Percentiles rank a stretch among this genome's conserved stretches.
Conservation (phyloP, 2,797 vertebrate species). For the Xerus rutilus region DNA sequence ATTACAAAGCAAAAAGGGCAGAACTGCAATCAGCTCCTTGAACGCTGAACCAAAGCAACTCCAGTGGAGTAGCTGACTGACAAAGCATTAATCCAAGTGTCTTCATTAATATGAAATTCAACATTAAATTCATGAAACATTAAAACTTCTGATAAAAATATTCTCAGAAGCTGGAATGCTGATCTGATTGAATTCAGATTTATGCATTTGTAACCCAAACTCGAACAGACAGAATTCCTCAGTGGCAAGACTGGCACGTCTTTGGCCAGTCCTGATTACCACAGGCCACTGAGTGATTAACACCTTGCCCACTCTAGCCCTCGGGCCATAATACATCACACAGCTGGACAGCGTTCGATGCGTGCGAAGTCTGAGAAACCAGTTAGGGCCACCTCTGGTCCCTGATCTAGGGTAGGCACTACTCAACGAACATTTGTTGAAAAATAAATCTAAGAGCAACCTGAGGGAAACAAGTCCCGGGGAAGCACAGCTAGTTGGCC, state of each 20-base stretch:
- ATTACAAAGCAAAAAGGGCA: constrained; percentile 72
- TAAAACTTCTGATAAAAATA: constrained; percentile 13
- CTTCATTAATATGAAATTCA: constrained; percentile 27
- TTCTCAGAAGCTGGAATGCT: background rate
- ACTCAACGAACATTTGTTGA: background rate
- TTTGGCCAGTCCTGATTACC: background rate
- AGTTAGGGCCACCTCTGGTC: background rate
- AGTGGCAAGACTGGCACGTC: background rate
- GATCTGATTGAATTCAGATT: background rate
- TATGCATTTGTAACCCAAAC: background rate
- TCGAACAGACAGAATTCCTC: background rate
- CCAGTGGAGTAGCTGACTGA: background rate
- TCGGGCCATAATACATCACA: background rate
- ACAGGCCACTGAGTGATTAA: background rate
- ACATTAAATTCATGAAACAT: background rate
- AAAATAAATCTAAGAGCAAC: background rate
- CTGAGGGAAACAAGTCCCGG: background rate
- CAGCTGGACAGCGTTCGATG: background rate
- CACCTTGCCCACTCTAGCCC: background rate
- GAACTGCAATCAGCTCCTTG: background rate
- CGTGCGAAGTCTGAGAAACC: background rate
- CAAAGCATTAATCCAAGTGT: constrained; percentile 7
- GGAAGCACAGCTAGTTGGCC: background rate
- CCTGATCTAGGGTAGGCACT: background rate
- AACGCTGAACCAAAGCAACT: background rate